Evolutionary conservation across 2,888 invertebrate genomes (phyloP).

Genomic region (Scotopteryx bipunctaria): DNA sequence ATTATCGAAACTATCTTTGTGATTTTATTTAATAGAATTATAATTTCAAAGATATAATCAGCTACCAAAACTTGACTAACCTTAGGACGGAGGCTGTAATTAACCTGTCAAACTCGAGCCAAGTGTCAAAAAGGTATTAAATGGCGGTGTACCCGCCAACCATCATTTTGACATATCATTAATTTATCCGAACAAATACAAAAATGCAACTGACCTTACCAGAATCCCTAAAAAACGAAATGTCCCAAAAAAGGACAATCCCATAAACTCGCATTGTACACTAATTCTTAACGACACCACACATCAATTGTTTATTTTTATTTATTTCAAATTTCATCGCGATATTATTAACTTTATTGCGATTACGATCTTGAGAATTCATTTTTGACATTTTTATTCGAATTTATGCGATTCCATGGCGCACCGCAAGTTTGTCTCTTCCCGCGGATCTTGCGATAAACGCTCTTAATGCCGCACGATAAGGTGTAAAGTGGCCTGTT

Average conservation of each 20-base stretch:
- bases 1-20: too few species aligned
- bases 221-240: slow-evolving; percentile 29
- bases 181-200: slow-evolving; percentile 32
- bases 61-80: not conserved
- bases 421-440: slow-evolving; percentile 44
- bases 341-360: slow-evolving; percentile 80
- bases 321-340: slow-evolving; percentile 79
- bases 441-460: slow-evolving; percentile 17
- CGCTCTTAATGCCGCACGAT: slow-evolving; percentile 45
- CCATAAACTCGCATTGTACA: slow-evolving; percentile 60
- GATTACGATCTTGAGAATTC: slow-evolving; percentile 81
- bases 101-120: slow-evolving; percentile 30
- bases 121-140: slow-evolving; percentile 23
- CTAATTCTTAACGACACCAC: slow-evolving; percentile 71
- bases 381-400: slow-evolving; percentile 82
- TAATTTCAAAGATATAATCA: too few species aligned
- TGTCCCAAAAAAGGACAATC: slow-evolving; percentile 34
- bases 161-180: slow-evolving; percentile 34
- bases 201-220: slow-evolving; percentile 27
- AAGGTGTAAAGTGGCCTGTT: slow-evolving; percentile 51
- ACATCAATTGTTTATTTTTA: slow-evolving; percentile 72
- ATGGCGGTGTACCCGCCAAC: slow-evolving; percentile 35
- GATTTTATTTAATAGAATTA: too few species aligned
- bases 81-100: slow-evolving; percentile 15
- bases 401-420: slow-evolving; percentile 75